Conservation (phyloP, 2,888 invertebrate genomes). For the Drepanosiphum platanoidis region DNA sequence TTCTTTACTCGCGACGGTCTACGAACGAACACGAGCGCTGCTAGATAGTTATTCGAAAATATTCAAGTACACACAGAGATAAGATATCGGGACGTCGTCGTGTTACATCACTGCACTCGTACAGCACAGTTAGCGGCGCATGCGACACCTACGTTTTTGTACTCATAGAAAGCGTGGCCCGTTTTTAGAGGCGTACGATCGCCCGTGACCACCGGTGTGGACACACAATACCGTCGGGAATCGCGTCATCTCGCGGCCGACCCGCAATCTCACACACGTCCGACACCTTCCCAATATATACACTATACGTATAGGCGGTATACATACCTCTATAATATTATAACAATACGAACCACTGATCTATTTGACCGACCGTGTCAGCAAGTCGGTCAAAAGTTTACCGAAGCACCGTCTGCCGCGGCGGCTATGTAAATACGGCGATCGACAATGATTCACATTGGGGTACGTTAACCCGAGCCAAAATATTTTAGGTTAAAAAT, state of each 20-base stretch:
- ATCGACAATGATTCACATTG: background rate
- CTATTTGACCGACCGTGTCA: background rate
- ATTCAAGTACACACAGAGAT: background rate
- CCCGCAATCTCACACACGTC: background rate
- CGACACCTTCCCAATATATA: constrained; percentile 8
- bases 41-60: background rate
- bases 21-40: background rate
- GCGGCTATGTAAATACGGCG: too few species aligned
- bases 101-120: background rate
- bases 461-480: background rate
- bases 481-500: background rate
- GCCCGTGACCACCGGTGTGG: constrained; percentile 45
- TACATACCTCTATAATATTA: background rate
- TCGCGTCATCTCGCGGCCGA: constrained; percentile 13
- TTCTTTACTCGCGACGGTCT: background rate
- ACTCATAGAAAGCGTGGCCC: constrained; percentile 31
- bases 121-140: background rate
- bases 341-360: constrained; percentile 15
- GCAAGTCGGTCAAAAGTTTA: background rate
- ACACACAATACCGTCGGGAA: constrained; percentile 24
- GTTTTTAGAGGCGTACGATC: constrained; percentile 8
- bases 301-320: too few species aligned
- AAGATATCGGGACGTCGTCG: background rate
- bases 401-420: too few species aligned
- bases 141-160: constrained; percentile 43